Evolutionary conservation across 2,797 vertebrate genomes (phyloP), one percentile per base, ranked within the genome.

Genomic region (Clamator glandarius): DNA sequence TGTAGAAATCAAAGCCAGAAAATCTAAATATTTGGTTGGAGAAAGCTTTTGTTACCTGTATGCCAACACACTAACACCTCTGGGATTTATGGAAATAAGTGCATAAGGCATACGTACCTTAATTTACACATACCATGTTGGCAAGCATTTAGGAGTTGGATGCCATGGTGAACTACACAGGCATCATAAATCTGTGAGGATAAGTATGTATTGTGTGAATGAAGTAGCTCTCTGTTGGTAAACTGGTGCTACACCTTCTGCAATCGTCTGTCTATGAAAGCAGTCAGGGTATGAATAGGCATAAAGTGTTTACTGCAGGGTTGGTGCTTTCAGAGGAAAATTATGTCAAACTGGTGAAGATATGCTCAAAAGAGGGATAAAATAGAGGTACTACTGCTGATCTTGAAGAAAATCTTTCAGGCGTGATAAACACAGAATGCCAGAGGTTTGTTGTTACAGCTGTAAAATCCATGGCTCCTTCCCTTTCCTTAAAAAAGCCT

Each of bases 201-300:
- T 42, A 48, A 61, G 59, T 36, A 21, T 23, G 18, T 18, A 13
- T 9, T 2, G n/a, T 11, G 36, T 31, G 46, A 75, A 48, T 35
- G 29, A 70, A 68, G 24, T 18, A 39, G 15, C 26, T 10, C 12
- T 11, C 36, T 50, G 52, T 36, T 50, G 44, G 46, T 19, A 75
- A 88, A 50, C 20, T 1, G 5, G 18, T 15, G 26, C 17, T 64
- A 35, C 1, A 1, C 7, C 1, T 62, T 54, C 1, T 0, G 7
- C 16, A 31, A 3, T 9, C 31, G 23, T 11, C 39, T 26, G 8
- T 13, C 57, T 57, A 3, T 4, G 15, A 55, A 44, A 1, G 25
- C 13, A 41, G 16, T 4, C 36, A 18, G 15, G 12, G 18, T 8
- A 58, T 24, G 42, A 69, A 79, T 2, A 36, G 12, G 14, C 15